Conservation (phyloP, 2,113 vertebrate species). For the Serinus canaria region DNA sequence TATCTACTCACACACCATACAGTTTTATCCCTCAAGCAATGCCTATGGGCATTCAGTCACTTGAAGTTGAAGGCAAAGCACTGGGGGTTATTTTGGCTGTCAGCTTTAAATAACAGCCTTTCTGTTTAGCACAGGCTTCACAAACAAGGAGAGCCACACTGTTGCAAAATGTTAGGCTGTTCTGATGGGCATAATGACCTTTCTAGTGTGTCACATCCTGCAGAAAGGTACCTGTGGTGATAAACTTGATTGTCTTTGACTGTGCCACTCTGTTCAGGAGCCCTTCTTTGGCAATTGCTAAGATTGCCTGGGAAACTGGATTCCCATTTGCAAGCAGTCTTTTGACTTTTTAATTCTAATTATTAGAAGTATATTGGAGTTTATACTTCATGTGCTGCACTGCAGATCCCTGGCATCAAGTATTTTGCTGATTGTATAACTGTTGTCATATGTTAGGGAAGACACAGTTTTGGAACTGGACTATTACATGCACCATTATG, state of each 20-base stretch:
- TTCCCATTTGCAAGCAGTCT: background rate
- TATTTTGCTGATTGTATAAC: background rate
- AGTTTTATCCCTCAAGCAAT: background rate
- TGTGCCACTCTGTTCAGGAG: background rate
- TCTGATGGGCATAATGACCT: background rate
- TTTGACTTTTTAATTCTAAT: background rate
- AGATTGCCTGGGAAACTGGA: background rate
- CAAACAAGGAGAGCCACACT: background rate
- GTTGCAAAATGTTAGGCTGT: background rate
- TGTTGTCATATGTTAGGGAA: background rate
- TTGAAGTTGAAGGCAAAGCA: background rate
- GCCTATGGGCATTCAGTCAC: background rate
- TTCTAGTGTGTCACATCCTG: background rate
- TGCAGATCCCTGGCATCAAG: background rate
- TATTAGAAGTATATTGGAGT: background rate
- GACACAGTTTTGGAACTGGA: background rate
- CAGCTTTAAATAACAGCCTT: slow-evolving; percentile 29
- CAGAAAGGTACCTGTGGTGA: background rate
- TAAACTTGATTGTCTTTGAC: background rate
- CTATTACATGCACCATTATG: background rate
- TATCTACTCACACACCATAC: background rate
- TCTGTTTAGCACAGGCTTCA: slow-evolving; percentile 19
- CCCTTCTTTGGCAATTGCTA: background rate
- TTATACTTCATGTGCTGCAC: background rate
- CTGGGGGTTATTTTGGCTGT: background rate